Evolutionary conservation across 1,140 invertebrate genomes (phyloP), one percentile per base, ranked within the genome.

Genomic region (Bicyclus anynana): DNA sequence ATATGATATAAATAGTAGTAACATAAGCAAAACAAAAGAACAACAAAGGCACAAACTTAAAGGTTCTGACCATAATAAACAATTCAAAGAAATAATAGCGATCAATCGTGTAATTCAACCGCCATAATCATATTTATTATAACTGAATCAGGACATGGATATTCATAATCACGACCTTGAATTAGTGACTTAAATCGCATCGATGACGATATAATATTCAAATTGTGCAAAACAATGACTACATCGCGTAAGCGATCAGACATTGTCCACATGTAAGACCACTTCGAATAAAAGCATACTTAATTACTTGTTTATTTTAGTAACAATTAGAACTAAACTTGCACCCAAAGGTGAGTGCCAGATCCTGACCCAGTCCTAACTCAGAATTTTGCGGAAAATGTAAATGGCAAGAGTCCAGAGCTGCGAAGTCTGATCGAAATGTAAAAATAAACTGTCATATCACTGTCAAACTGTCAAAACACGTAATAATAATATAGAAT

Each of bases 151-250:
- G 61, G 47, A 53, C 42, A 33, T 14, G 21, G 50, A 58, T 52
- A 53, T 17, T 64, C 50, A 26, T 54, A 51, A 58, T 61, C 37
- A 42, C 44, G 68, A 72, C 76, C 76, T 79, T 79, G 72, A 74
- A 66, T 77, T 69, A 74, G 58, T 69, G 53, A 65, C 62, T 74
- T 70, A 74, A 77, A 74, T 66, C 60, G 62, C 56, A 44, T 44
- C 18, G 40, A 46, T 37, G 18, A 26, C 33, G 18, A 38, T 52
- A 13, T 37, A 4, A 27, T 65, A 59, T 55, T 62, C 48, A 53
- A 51, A 62, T 56, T 57, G 49, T 61, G 27, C 21, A 20, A 26
- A 44, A 47, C 52, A 47, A 26, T 14, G 14, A 26, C 12, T 1
- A 13, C 13, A 21, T 9, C 9, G 9, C 44, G n/a, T 27, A 12